A percentile compares a stretch with the other conserved stretches of the same genome.
These are phyloP conservation scores for Cossypha heuglini DNA, from an alignment of 2,797 vertebrate genomes.

Conservation along the genomic window DNA sequence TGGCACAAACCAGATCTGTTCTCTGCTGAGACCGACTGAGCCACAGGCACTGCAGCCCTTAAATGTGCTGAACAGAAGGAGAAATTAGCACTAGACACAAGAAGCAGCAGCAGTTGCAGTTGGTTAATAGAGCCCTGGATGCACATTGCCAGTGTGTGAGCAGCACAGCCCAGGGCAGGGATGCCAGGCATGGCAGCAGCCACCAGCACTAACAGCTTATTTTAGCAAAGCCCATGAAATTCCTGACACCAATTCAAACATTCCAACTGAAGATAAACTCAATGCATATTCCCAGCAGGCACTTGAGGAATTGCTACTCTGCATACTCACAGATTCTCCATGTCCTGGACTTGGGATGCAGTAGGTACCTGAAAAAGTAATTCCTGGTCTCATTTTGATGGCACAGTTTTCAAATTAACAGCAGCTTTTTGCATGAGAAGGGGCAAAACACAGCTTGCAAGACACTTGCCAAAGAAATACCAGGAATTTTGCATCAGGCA, in stretches of 20 bases:
- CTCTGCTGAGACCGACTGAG: not conserved
- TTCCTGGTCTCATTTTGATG: not conserved
- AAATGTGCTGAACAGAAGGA: not conserved
- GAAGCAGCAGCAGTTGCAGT: not conserved
- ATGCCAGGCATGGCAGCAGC: not conserved
- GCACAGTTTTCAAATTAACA: not conserved
- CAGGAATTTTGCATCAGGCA: not conserved
- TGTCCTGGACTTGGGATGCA: slow-evolving; percentile 60
- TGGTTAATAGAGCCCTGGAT: not conserved
- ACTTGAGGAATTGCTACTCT: not conserved
- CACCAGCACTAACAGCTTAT: not conserved
- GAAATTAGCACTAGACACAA: not conserved
- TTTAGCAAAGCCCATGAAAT: slow-evolving; percentile 4
- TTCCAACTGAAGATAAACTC: not conserved
- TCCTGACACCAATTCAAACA: not conserved
- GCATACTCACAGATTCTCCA: slow-evolving; percentile 77
- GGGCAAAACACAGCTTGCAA: not conserved
- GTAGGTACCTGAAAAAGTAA: slow-evolving; percentile 65
- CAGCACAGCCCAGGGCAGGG: not conserved
- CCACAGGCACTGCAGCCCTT: not conserved
- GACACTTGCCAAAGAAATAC: not conserved
- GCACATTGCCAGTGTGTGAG: not conserved
- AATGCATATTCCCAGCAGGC: not conserved
- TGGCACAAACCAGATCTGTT: not conserved
- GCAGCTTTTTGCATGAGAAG: not conserved